Conservation (phyloP, 1,140 invertebrate species). For the Drosophila yakuba region DNA sequence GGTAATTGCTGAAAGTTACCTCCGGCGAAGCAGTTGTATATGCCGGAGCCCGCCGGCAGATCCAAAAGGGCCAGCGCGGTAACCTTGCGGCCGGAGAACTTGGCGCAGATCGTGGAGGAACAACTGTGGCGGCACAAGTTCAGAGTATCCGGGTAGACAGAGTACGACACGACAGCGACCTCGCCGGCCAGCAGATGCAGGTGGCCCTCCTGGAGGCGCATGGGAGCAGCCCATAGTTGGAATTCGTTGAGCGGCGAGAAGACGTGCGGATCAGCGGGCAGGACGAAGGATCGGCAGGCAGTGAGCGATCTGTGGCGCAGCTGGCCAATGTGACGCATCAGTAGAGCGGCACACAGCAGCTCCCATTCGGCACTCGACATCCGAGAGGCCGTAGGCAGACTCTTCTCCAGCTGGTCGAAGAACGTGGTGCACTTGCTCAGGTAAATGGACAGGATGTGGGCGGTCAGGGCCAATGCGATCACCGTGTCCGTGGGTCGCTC, state of each 20-base stretch:
- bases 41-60: slow-evolving; percentile 51
- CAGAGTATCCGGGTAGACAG: slow-evolving; percentile 58
- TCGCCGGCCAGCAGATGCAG: slow-evolving; percentile 63
- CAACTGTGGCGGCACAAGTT: slow-evolving; percentile 64
- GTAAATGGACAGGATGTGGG: slow-evolving; percentile 64
- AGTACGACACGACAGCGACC: slow-evolving; percentile 60
- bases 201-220: slow-evolving; percentile 53
- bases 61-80: slow-evolving; percentile 59
- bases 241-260: slow-evolving; percentile 63
- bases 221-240: slow-evolving; percentile 56
- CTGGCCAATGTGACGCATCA: slow-evolving; percentile 63
- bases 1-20: slow-evolving; percentile 60
- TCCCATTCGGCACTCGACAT: slow-evolving; percentile 64
- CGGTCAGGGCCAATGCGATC: slow-evolving; percentile 48
- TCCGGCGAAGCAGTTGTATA: slow-evolving; percentile 61
- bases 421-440: slow-evolving; percentile 66
- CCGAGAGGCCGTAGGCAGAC: slow-evolving; percentile 55
- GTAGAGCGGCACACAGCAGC: slow-evolving; percentile 53
- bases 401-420: slow-evolving; percentile 63
- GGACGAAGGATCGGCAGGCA: slow-evolving; percentile 63
- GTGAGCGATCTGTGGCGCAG: slow-evolving; percentile 59
- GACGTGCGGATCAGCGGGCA: slow-evolving; percentile 67
- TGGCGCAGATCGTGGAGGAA: slow-evolving; percentile 52
- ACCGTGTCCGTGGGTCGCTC: slow-evolving; percentile 45
- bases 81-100: slow-evolving; percentile 61